phyloP scores from a whole-genome alignment of 2,888 invertebrate species.

The Lepetodrilus schrolli region DNA sequence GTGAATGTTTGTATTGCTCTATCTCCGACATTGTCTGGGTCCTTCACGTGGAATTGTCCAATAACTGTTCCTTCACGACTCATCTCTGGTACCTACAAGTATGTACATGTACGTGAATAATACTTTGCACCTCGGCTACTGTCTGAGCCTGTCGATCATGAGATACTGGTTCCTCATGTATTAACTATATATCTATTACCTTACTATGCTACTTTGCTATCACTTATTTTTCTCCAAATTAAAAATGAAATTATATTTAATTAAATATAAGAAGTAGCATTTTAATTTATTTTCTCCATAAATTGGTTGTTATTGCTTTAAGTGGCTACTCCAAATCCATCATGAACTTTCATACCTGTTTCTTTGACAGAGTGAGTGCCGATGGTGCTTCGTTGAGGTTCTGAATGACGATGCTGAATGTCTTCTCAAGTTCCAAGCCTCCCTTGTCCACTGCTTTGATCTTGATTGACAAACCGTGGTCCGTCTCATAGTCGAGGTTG shows the following conservation, averaged over 20 bases:
- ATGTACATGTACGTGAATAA: too few relatives aligned
- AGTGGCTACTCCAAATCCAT: too few relatives aligned
- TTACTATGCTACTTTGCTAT: too few relatives aligned
- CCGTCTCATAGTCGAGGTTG: slow-evolving; percentile 42
- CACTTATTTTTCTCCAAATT: too few relatives aligned
- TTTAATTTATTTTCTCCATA: too few relatives aligned
- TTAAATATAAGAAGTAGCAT: too few relatives aligned
- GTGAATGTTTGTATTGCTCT: slow-evolving; percentile 32
- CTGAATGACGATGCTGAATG: slow-evolving; percentile 39
- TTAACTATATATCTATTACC: too few relatives aligned
- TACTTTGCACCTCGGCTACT: too few relatives aligned
- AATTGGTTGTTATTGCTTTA: too few relatives aligned
- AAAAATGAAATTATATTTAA: too few relatives aligned
- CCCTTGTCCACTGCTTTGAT: slow-evolving; percentile 46
- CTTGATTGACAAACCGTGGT: slow-evolving; percentile 32
- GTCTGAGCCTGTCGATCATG: too few relatives aligned
- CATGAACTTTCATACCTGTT: slow-evolving; percentile 44
- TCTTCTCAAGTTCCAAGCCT: slow-evolving; percentile 37
- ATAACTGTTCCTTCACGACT: slow-evolving; percentile 38
- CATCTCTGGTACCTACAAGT: slow-evolving; percentile 46
- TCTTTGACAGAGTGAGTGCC: slow-evolving; percentile 37
- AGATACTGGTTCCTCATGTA: too few relatives aligned
- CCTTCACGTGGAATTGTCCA: slow-evolving; percentile 37
- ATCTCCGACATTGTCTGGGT: slow-evolving; percentile 40
- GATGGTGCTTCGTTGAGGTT: slow-evolving; percentile 54